Evolutionary conservation across 2,113 vertebrate genomes (phyloP).

Genomic region (Sceloporus tristichus): DNA sequence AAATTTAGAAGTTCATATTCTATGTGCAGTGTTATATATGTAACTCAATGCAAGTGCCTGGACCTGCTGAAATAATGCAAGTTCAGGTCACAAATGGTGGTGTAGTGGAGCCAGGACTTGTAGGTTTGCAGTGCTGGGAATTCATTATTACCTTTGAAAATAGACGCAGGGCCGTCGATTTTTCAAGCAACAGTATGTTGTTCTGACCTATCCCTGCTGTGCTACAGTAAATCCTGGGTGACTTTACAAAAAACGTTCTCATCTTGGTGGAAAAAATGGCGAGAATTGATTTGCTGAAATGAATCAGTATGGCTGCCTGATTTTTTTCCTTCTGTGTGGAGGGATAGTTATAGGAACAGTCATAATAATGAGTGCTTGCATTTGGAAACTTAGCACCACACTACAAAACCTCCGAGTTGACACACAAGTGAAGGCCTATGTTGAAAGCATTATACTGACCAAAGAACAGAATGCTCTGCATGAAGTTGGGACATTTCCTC

Average conservation of each 20-base stretch:
- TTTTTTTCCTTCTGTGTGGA: too few species aligned
- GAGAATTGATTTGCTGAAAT: too few species aligned
- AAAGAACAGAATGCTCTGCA: neutral
- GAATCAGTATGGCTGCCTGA: too few species aligned
- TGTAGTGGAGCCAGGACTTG: too few species aligned
- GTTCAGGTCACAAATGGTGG: neutral
- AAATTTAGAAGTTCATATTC: neutral
- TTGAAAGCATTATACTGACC: neutral
- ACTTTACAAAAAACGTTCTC: neutral
- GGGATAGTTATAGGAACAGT: too few species aligned
- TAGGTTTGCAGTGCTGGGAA: too few species aligned
- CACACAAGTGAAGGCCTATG: neutral
- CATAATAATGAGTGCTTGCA: too few species aligned
- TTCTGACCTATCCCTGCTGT: neutral
- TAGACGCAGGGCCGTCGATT: neutral
- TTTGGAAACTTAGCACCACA: too few species aligned
- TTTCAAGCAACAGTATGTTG: neutral
- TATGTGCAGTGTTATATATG: neutral
- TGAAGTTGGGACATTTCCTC: slow-evolving; percentile 15
- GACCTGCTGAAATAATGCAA: neutral
- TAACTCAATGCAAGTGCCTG: neutral
- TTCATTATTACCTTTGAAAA: too few species aligned
- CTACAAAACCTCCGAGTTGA: neutral
- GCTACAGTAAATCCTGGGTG: neutral
- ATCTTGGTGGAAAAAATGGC: too few species aligned